Evolutionary conservation across 2,888 invertebrate genomes (phyloP).

Genomic region (Papilio elwesi): DNA sequence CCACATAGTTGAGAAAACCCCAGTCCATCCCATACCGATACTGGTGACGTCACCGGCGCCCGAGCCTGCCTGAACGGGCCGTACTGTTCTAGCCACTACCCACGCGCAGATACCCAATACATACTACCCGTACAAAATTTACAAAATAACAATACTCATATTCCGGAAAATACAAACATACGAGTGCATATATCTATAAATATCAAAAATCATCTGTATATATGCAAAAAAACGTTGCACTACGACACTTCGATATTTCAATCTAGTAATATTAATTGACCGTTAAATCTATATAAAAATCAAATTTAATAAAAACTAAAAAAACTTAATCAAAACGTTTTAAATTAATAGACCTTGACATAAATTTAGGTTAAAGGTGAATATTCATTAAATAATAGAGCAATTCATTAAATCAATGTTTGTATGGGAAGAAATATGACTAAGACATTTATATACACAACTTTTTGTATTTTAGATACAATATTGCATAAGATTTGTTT

Average conservation of each 20-base stretch:
- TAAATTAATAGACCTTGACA: too few relatives aligned
- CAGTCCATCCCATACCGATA: conserved; percentile 74
- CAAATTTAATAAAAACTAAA: too few relatives aligned
- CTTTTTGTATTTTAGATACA: too few relatives aligned
- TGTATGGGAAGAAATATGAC: too few relatives aligned
- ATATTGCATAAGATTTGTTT: too few relatives aligned
- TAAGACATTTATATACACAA: too few relatives aligned
- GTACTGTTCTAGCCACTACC: conserved; percentile 41
- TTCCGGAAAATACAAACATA: background rate
- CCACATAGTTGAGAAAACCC: conserved; percentile 56
- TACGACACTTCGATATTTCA: background rate
- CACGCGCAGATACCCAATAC: conserved; percentile 7
- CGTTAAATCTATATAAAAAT: too few relatives aligned
- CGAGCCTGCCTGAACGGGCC: conserved; percentile 65
- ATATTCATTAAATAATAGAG: too few relatives aligned
- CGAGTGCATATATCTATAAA: background rate
- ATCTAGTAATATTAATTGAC: too few relatives aligned
- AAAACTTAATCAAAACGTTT: too few relatives aligned
- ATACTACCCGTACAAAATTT: background rate
- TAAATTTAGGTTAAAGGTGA: too few relatives aligned
- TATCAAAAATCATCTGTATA: conserved; percentile 1
- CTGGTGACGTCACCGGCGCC: conserved; percentile 74
- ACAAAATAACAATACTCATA: background rate
- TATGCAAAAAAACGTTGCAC: background rate
- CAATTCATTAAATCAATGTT: too few relatives aligned